These are phyloP conservation scores for Zenarchopterus dispar DNA, from an alignment of 2,797 vertebrate genomes.

Conservation along the genomic window DNA sequence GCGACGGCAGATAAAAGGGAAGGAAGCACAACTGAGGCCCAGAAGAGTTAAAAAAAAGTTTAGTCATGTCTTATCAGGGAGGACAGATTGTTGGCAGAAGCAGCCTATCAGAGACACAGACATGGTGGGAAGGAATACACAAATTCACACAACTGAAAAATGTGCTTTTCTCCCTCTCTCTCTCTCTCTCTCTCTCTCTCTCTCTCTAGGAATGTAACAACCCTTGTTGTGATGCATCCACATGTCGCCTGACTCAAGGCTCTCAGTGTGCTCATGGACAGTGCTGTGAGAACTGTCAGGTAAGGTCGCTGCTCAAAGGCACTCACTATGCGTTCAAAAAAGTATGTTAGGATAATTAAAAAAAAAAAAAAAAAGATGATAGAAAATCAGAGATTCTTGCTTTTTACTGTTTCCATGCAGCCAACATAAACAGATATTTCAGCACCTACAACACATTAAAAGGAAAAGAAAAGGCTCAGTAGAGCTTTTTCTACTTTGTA, in stretches of 20 bases:
- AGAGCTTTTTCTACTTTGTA: too few species aligned
- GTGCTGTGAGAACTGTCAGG: constrained; percentile 90
- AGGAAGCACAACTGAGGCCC: neutral
- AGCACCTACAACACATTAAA: too few species aligned
- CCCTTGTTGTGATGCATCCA: constrained; percentile 88
- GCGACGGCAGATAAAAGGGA: constrained; percentile 9
- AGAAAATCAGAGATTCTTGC: too few species aligned
- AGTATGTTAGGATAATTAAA: too few species aligned
- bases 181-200: neutral
- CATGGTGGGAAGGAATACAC: too few species aligned
- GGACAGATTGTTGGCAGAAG: constrained; percentile 8
- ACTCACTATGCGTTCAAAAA: too few species aligned
- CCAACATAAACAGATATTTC: too few species aligned
- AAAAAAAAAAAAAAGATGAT: too few species aligned
- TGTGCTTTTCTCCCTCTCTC: neutral
- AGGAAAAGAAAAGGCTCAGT: too few species aligned
- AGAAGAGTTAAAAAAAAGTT: constrained; percentile 32
- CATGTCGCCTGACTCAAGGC: constrained; percentile 84
- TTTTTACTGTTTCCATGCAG: too few species aligned
- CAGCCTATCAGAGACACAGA: too few species aligned
- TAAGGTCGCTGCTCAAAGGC: constrained; percentile 48
- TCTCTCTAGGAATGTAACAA: constrained; percentile 85
- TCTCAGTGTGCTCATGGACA: constrained; percentile 84
- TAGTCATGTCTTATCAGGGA: constrained; percentile 22
- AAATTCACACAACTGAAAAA: neutral